These are phyloP conservation scores for Rhinogobius similis DNA, from an alignment of 2,113 vertebrate genomes.

Conservation along the genomic window DNA sequence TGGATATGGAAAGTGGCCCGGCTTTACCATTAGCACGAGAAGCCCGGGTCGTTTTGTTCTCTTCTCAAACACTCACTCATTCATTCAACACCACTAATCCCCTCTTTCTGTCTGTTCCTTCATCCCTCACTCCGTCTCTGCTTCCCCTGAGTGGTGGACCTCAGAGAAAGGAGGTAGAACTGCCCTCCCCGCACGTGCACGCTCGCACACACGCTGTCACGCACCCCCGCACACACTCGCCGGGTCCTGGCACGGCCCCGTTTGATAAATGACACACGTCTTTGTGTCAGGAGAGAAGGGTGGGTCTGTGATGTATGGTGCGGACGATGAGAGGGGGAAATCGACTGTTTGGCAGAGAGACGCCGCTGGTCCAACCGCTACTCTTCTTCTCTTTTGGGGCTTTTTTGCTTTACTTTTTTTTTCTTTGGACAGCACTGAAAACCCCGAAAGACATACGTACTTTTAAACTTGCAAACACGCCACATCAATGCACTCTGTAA, in stretches of 20 bases:
- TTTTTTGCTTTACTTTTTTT: conserved; percentile 4
- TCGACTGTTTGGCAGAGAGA: conserved; percentile 94
- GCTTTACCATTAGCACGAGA: conserved; percentile 33
- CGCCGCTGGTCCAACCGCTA: conserved; percentile 59
- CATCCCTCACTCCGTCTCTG: conserved; percentile 42
- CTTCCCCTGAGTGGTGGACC: conserved; percentile 46
- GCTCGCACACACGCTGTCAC: conserved; percentile 54
- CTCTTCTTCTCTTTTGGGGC: conserved; percentile 36
- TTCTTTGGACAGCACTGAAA: conserved; percentile 30
- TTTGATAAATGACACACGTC: conserved; percentile 99
- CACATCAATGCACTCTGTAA: conserved; percentile 12
- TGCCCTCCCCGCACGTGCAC: conserved; percentile 53
- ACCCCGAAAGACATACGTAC: not conserved
- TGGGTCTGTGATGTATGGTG: conserved; percentile 96
- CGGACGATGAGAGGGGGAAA: conserved; percentile 95
- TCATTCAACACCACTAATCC: conserved; percentile 42
- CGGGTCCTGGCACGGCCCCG: conserved; percentile 83
- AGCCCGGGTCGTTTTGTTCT: conserved; percentile 32
- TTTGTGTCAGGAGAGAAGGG: conserved; percentile 97
- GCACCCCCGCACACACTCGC: conserved; percentile 39
- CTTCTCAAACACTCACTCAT: conserved; percentile 38
- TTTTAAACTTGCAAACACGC: conserved; percentile 12
- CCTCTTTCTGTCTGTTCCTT: conserved; percentile 18
- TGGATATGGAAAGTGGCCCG: conserved; percentile 38
- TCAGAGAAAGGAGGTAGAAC: conserved; percentile 63